Evolutionary conservation across 2,888 invertebrate genomes (phyloP).

Genomic region (Zele albiditarsus): DNA sequence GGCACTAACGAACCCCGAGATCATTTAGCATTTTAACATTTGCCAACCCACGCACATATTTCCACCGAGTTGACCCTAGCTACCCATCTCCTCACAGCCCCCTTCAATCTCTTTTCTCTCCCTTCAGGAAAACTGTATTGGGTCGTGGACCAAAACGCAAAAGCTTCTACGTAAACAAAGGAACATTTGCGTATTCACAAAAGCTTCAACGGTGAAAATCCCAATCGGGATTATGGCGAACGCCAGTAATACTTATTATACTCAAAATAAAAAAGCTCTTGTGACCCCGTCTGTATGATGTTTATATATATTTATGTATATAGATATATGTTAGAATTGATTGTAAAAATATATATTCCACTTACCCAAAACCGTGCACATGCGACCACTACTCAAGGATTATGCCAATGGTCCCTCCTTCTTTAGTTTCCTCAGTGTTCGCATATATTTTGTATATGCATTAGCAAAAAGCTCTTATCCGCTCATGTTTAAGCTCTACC

Average conservation of each 20-base stretch:
- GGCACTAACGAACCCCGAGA: constrained; percentile 53
- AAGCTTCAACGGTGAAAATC: constrained; percentile 58
- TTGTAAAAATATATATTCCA: neutral
- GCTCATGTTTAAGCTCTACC: neutral
- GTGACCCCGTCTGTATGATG: neutral
- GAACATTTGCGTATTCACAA: constrained; percentile 59
- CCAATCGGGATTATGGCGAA: constrained; percentile 67
- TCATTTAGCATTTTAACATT: constrained; percentile 66
- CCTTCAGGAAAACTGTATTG: constrained; percentile 28
- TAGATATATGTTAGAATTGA: neutral
- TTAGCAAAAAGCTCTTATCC: constrained; percentile 35
- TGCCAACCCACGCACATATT: constrained; percentile 43
- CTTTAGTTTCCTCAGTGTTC: constrained; percentile 30
- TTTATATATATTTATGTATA: constrained; percentile 25
- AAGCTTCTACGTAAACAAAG: constrained; percentile 56
- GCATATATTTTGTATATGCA: constrained; percentile 41
- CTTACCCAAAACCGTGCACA: constrained; percentile 23
- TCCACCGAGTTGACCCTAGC: constrained; percentile 15
- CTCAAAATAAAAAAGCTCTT: constrained; percentile 37
- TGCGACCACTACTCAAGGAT: constrained; percentile 47
- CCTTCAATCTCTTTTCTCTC: constrained; percentile 34
- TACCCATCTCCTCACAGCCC: constrained; percentile 17
- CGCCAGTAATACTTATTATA: constrained; percentile 64
- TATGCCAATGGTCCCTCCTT: constrained; percentile 33
- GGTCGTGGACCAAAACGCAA: constrained; percentile 39